These are phyloP conservation scores for Olivierus martensii DNA, from an alignment of 1,140 invertebrate species.

Conservation along the genomic window DNA sequence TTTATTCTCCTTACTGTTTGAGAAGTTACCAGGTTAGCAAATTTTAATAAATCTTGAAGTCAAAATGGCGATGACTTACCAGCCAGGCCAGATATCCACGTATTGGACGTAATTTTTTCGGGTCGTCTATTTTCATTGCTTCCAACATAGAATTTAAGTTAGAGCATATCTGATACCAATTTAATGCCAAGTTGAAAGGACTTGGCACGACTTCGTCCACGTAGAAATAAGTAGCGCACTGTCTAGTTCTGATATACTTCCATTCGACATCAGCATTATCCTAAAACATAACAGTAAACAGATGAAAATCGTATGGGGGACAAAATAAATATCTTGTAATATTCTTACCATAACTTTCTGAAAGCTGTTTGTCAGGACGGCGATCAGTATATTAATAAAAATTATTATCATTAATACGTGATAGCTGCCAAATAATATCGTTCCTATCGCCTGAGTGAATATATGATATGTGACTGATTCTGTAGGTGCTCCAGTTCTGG, in stretches of 20 bases:
- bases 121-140: no score
- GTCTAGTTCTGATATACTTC: slow-evolving; percentile 5
- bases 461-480: slow-evolving; percentile 27
- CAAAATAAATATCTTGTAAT: not conserved
- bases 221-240: slow-evolving; percentile 4
- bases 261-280: slow-evolving; percentile 11
- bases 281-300: not conserved
- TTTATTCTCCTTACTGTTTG: no score
- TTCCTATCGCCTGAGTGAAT: slow-evolving; percentile 44
- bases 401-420: slow-evolving; percentile 51
- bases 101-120: no score
- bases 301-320: not conserved
- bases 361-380: slow-evolving; percentile 57
- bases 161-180: no score
- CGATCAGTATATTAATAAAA: slow-evolving; percentile 58
- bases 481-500: not conserved
- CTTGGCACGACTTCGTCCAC: not conserved
- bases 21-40: no score
- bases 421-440: slow-evolving; percentile 44
- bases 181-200: slow-evolving; percentile 3
- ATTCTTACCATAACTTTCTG: slow-evolving; percentile 36
- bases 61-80: no score
- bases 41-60: no score
- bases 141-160: no score
- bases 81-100: no score